Conservation (phyloP, 1,140 invertebrate species). For the Drosophila orosa region DNA sequence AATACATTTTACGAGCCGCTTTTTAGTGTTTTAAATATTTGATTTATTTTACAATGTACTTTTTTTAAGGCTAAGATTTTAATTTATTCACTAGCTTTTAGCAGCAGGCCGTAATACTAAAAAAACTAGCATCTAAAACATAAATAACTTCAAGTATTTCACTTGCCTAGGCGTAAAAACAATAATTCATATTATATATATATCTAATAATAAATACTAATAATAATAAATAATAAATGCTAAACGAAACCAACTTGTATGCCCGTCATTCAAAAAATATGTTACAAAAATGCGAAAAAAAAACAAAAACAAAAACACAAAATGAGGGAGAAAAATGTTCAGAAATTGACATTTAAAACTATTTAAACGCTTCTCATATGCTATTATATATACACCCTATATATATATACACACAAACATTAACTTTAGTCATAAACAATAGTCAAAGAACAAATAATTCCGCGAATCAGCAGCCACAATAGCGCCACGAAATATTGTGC, state of each 20-base stretch:
- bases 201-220: conserved; percentile 54
- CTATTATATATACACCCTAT: conserved; percentile 67
- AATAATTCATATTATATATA: conserved; percentile 59
- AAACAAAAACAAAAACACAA: conserved; percentile 16
- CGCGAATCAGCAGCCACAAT: conserved; percentile 41
- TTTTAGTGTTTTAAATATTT: conserved; percentile 64
- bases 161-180: conserved; percentile 69
- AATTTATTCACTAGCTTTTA: conserved; percentile 78
- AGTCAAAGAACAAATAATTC: conserved; percentile 65
- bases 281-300: conserved; percentile 32
- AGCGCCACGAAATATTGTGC: conserved; percentile 56
- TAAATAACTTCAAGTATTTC: conserved; percentile 66
- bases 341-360: conserved; percentile 68
- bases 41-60: conserved; percentile 41
- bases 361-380: conserved; percentile 78
- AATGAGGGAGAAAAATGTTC: conserved; percentile 48
- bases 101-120: conserved; percentile 41
- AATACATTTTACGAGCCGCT: conserved; percentile 47
- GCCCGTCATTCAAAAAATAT: conserved; percentile 46
- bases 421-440: conserved; percentile 80
- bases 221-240: conserved; percentile 40
- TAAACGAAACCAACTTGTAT: conserved; percentile 48
- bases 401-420: conserved; percentile 59
- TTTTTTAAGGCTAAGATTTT: conserved; percentile 67
- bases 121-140: conserved; percentile 42